phyloP scores from a whole-genome alignment of 2,888 invertebrate genomes.

The Conops quadrifasciatus region DNA sequence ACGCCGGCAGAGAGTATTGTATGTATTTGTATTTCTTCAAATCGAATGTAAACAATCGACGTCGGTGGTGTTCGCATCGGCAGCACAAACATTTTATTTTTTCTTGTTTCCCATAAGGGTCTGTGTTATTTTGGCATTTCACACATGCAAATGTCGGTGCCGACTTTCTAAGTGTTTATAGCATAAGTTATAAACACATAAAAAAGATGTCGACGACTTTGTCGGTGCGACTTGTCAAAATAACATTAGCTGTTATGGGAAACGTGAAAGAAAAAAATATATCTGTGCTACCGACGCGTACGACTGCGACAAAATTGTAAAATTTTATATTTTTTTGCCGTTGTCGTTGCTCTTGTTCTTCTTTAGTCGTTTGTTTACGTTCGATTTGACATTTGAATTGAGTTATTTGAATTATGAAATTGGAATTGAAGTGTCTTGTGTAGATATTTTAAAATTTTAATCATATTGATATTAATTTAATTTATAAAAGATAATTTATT shows the following conservation, averaged over 20 bases:
- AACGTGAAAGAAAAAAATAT: neutral
- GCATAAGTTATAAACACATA: neutral
- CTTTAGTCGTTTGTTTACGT: neutral
- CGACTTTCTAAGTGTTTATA: neutral
- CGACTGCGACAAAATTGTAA: neutral
- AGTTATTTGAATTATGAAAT: too few species aligned
- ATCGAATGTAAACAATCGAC: neutral
- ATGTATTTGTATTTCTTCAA: too few species aligned
- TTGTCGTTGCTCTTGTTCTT: neutral
- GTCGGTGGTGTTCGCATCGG: neutral
- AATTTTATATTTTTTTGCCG: neutral
- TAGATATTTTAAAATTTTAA: too few species aligned
- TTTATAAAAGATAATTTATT: neutral
- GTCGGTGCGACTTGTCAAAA: neutral
- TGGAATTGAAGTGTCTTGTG: too few species aligned
- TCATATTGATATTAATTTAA: neutral
- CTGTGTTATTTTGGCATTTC: neutral
- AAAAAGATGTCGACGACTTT: neutral
- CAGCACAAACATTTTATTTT: neutral
- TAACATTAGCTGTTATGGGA: neutral
- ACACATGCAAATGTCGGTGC: neutral
- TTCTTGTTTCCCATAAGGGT: neutral
- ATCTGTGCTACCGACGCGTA: neutral
- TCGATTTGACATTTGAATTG: neutral
- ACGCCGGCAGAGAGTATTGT: too few species aligned